These are phyloP conservation scores for Meandrusa payeni DNA, from an alignment of 2,888 invertebrate species.

Conservation along the genomic window DNA sequence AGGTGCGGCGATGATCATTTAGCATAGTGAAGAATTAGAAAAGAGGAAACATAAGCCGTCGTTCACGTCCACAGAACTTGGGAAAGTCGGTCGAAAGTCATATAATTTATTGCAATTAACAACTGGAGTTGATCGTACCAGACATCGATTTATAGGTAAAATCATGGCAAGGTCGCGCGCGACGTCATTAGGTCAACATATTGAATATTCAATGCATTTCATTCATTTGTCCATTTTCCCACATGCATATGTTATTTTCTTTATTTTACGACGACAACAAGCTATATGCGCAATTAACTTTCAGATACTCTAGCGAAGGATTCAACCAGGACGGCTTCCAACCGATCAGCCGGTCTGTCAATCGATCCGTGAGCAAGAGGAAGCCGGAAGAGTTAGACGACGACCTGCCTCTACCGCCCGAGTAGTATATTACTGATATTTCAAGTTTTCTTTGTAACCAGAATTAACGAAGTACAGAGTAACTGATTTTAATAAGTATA, in stretches of 20 bases:
- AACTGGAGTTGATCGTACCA: constrained; percentile 16
- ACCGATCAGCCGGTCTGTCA: constrained; percentile 42
- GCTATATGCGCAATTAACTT: constrained; percentile 12
- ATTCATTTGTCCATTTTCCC: constrained; percentile 52
- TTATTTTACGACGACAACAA: background rate
- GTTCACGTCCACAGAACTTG: no score
- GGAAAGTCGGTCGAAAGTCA: no score
- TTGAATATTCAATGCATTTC: constrained; percentile 56
- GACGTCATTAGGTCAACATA: constrained; percentile 44
- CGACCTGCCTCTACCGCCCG: constrained; percentile 71
- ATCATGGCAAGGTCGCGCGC: constrained; percentile 17
- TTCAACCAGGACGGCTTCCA: constrained; percentile 44
- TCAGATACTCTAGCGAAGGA: constrained; percentile 32
- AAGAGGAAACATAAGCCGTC: no score
- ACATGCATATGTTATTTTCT: constrained; percentile 35
- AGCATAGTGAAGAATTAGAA: no score
- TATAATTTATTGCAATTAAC: no score
- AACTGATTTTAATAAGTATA: no score
- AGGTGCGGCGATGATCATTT: no score
- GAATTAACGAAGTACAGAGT: no score
- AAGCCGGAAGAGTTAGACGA: constrained; percentile 62
- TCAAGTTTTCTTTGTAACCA: no score
- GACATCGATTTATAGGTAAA: constrained; percentile 16
- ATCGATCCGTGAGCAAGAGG: constrained; percentile 45
- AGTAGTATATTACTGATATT: no score